Percentiles rank a stretch among this genome's conserved stretches.
phyloP scores from a whole-genome alignment of 2,888 invertebrate species.

The Choristoneura rosaceana region DNA sequence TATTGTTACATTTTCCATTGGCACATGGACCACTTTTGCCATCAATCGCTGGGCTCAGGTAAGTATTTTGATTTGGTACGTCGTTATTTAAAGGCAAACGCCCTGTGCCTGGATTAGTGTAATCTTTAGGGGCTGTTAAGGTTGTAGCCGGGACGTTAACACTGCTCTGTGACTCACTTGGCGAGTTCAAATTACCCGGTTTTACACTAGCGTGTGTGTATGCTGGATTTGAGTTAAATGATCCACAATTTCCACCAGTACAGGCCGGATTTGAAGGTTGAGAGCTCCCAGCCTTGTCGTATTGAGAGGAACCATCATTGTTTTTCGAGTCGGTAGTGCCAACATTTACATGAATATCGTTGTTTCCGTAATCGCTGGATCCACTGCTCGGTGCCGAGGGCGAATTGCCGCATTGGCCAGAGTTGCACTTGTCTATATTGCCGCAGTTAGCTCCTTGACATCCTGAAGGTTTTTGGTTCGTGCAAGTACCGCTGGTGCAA shows the following conservation, averaged over 20 bases:
- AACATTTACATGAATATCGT: slow-evolving; percentile 50
- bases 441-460: slow-evolving; percentile 61
- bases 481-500: slow-evolving; percentile 50
- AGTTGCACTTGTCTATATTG: slow-evolving; percentile 53
- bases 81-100: slow-evolving; percentile 56
- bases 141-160: slow-evolving; percentile 58
- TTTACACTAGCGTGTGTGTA: slow-evolving; percentile 16
- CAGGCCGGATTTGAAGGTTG: slow-evolving; percentile 39
- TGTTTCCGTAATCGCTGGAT: slow-evolving; percentile 37
- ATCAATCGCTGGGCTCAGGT: slow-evolving; percentile 32
- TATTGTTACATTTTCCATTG: slow-evolving; percentile 43
- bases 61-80: slow-evolving; percentile 50
- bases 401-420: slow-evolving; percentile 42
- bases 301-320: slow-evolving; percentile 24
- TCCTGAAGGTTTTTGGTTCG: slow-evolving; percentile 45
- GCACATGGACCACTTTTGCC: slow-evolving; percentile 42
- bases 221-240: slow-evolving; percentile 22
- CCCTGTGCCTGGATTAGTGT: slow-evolving; percentile 44
- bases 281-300: slow-evolving; percentile 28
- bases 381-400: slow-evolving; percentile 25
- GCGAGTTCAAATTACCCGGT: slow-evolving; percentile 21
- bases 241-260: slow-evolving; percentile 46
- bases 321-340: slow-evolving; percentile 42
- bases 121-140: slow-evolving; percentile 64
- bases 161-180: slow-evolving; percentile 43